These are phyloP conservation scores for Camelus dromedarius DNA, from an alignment of 2,113 vertebrate species.

Conservation along the genomic window DNA sequence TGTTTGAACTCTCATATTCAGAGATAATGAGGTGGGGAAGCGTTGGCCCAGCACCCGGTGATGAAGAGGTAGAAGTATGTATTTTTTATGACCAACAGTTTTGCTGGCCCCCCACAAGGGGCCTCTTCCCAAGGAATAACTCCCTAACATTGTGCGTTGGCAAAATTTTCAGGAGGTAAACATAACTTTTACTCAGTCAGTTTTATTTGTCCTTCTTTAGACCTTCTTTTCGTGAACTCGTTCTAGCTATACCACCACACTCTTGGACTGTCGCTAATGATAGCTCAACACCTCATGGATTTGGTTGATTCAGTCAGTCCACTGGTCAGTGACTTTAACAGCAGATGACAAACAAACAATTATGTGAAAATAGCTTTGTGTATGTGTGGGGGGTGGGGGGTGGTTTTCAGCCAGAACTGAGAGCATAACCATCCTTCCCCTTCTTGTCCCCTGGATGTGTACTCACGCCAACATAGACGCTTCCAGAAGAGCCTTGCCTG, in stretches of 20 bases:
- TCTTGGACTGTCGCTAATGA: background rate
- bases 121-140: background rate
- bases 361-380: background rate
- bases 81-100: conserved; percentile 25
- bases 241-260: background rate
- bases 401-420: background rate
- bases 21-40: conserved; percentile 23
- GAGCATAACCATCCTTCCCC: fast-evolving
- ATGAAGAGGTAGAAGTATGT: background rate
- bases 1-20: conserved; percentile 45
- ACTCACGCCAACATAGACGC: background rate
- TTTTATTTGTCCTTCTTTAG: conserved; percentile 39
- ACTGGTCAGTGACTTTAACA: background rate
- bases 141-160: background rate
- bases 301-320: background rate
- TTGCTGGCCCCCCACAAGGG: background rate
- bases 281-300: background rate
- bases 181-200: background rate
- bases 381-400: background rate
- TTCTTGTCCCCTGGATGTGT: too few species aligned
- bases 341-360: background rate
- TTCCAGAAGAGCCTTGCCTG: background rate
- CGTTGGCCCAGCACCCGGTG: background rate
- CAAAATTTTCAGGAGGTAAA: conserved; percentile 4
- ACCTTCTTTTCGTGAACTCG: background rate